Evolutionary conservation across 2,113 vertebrate genomes (phyloP), one percentile per base, ranked within the genome.

Genomic region (Jaculus jaculus): DNA sequence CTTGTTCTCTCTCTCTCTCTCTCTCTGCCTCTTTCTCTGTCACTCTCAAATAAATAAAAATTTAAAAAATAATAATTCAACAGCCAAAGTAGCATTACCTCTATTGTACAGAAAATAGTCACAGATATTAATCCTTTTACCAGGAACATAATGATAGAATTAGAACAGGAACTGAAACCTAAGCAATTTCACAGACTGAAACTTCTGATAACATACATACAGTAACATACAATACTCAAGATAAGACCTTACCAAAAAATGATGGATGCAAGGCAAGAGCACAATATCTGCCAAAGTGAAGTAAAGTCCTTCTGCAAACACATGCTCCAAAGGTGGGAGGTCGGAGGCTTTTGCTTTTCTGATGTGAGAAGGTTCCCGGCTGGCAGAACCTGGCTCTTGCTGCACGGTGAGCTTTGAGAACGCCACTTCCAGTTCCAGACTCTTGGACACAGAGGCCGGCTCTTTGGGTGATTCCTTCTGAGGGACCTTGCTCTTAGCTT

Each of bases 231-330:
- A 54, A 68, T 23, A 37, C 9, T 54, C 18, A 26, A 73, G 51
- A 94, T 51, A 21, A 68, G 4, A 3, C 39, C 98, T 99, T 99
- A 99, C 99, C 98, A 99, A 97, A 97, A 99, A 99, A 37, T 98
- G 98, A 97, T 99, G 98, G 95, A 99, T 97, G 95, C 99, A 99
- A 0, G 99, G 99, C 77, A 99, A 97, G 89, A 99, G 98, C 91
- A 99, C 99, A 11, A 99, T 96, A 94, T 99, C 99, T 15, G 99
- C 98, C 96, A 99, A 97, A 16, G 99, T 99, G 97, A 99, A 99
- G 98, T 99, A 99, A 42, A 99, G 98, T 3, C 99, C 99, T 96
- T 99, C 99, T 0, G 99, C 99, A 98, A 99, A 99, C 95, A 99
- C 86, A 0, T 99, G 99, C 91, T 99, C 99, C 97, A 99, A 96